Percentiles rank a stretch among this genome's conserved stretches.
Evolutionary conservation across 2,888 invertebrate species (phyloP).

Genomic region (Autographa pulchrina): DNA sequence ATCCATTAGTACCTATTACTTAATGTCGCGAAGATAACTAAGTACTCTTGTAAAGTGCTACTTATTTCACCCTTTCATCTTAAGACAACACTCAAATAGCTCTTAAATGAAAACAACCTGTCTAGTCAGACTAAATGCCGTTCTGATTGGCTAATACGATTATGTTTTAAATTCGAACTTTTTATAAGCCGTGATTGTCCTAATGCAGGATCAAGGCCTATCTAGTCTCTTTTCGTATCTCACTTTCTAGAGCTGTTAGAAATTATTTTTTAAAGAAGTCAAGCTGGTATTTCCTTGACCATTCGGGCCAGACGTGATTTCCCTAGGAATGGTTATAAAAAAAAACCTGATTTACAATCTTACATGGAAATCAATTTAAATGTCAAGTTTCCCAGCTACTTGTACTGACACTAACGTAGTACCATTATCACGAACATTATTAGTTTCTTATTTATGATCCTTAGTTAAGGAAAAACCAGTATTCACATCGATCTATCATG

Average conservation of each 20-base stretch:
- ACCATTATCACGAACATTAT: background rate
- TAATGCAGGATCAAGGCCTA: background rate
- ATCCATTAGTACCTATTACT: constrained; percentile 4
- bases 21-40: background rate
- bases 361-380: background rate
- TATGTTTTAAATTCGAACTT: background rate
- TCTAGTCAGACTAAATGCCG: background rate
- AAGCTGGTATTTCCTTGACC: background rate
- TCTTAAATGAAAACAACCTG: background rate
- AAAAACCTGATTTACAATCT: background rate
- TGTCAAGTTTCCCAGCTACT: constrained; percentile 4
- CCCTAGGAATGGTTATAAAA: background rate
- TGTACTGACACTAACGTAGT: constrained; percentile 4
- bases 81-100: background rate
- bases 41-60: background rate
- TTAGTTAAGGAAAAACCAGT: background rate
- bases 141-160: background rate
- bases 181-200: background rate
- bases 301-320: too few species aligned
- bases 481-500: constrained; percentile 4
- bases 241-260: background rate
- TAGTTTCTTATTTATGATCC: constrained; percentile 5
- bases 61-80: constrained; percentile 3
- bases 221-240: background rate
- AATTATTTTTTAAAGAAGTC: background rate